Evolutionary conservation across 1,140 invertebrate genomes (phyloP).

Genomic region (Euwallacea similis): DNA sequence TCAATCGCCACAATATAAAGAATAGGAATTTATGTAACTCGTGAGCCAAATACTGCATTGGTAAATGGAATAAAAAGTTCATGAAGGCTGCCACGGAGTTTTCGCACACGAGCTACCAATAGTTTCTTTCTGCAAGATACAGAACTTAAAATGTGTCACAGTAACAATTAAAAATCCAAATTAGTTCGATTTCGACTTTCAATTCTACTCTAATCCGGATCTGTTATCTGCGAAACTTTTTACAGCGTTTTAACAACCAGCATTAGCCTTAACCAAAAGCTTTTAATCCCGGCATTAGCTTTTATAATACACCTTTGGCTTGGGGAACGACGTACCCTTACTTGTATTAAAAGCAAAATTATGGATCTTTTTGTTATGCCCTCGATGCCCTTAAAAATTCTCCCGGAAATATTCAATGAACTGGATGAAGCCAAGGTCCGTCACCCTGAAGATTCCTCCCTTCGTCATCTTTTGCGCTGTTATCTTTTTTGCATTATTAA

Average conservation of each 20-base stretch:
- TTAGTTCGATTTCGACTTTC: too few species aligned
- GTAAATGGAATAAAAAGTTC: too few species aligned
- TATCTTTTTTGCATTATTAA: not conserved
- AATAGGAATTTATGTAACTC: too few species aligned
- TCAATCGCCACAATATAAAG: too few species aligned
- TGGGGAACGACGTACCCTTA: not conserved
- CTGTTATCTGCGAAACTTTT: not conserved
- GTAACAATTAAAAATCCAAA: too few species aligned
- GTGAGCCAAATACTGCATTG: too few species aligned
- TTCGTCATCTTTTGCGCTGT: not conserved
- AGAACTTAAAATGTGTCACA: too few species aligned
- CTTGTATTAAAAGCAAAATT: conserved; percentile 10
- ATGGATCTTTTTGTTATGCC: conserved; percentile 9
- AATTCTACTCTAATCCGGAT: too few species aligned
- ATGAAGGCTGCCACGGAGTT: too few species aligned
- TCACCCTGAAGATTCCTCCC: not conserved
- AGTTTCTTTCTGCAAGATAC: too few species aligned
- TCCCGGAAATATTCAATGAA: conserved; percentile 2
- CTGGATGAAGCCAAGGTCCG: not conserved
- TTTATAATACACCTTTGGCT: conserved; percentile 20
- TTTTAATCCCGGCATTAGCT: conserved; percentile 21
- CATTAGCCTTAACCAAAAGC: conserved; percentile 10
- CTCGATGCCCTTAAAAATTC: not conserved
- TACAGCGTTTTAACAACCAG: conserved; percentile 7
- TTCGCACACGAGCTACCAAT: too few species aligned